Percentiles rank a stretch among this genome's conserved stretches.
Conservation (phyloP, 2,113 vertebrate species). For the Sphaerodactylus townsendi region DNA sequence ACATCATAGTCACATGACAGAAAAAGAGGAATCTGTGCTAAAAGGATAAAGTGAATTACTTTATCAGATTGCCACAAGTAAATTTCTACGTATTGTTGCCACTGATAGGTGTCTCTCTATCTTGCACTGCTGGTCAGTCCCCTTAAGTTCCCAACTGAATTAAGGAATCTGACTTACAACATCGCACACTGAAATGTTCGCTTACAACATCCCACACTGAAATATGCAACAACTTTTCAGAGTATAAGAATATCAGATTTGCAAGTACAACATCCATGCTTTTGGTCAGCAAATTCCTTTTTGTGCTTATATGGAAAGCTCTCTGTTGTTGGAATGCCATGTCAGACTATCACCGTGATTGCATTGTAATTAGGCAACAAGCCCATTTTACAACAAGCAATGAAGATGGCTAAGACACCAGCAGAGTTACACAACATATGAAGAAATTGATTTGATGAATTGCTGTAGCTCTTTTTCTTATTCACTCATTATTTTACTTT, state of each 20-base stretch:
- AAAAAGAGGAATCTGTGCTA: no score
- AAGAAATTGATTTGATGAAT: constrained; percentile 25
- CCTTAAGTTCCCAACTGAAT: no score
- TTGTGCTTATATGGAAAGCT: neutral
- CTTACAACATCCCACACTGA: neutral
- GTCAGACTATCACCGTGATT: neutral
- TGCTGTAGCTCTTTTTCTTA: neutral
- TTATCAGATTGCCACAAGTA: no score
- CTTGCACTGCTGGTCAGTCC: no score
- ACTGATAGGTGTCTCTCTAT: no score
- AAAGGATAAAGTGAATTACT: no score
- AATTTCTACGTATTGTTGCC: no score
- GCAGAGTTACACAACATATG: constrained; percentile 22
- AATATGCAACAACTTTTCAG: neutral
- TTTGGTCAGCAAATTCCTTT: neutral
- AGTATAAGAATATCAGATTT: neutral
- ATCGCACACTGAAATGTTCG: no score
- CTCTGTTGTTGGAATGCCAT: neutral
- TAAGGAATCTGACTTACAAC: no score
- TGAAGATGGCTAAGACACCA: neutral
- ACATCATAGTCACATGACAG: no score
- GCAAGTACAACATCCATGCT: fast-evolving
- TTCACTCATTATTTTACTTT: constrained; percentile 30
- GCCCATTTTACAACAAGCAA: neutral
- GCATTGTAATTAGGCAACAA: neutral